These are phyloP conservation scores for Corvus cornix DNA, from an alignment of 2,113 vertebrate genomes.

Conservation along the genomic window DNA sequence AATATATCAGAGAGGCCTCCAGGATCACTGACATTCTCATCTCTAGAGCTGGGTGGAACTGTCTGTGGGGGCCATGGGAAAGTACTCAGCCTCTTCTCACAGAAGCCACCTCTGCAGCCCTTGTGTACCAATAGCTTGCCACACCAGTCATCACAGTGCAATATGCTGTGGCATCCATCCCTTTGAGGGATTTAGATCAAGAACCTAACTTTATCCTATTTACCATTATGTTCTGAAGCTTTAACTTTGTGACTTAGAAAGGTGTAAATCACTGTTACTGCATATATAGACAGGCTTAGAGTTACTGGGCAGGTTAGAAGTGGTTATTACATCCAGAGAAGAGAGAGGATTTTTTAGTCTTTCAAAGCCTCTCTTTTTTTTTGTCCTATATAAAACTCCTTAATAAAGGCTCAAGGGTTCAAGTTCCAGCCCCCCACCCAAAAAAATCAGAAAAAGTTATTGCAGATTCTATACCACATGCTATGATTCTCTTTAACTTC, in stretches of 20 bases:
- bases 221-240: background rate
- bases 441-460: background rate
- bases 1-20: background rate
- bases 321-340: background rate
- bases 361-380: background rate
- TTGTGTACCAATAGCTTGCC: background rate
- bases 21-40: background rate
- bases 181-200: background rate
- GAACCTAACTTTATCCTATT: background rate
- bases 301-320: background rate
- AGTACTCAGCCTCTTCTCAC: background rate
- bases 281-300: background rate
- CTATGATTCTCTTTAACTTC: background rate
- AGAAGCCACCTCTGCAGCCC: background rate
- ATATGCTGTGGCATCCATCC: no score
- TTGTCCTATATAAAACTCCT: background rate
- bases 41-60: background rate
- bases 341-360: background rate
- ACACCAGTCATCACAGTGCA: background rate
- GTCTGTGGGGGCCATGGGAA: no score
- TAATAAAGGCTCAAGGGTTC: background rate
- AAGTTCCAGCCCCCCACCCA: accelerated
- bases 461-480: background rate
- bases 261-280: background rate
- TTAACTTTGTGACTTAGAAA: background rate